phyloP scores from a whole-genome alignment of 2,888 invertebrate species.

The Drosophila nigritarsus region DNA sequence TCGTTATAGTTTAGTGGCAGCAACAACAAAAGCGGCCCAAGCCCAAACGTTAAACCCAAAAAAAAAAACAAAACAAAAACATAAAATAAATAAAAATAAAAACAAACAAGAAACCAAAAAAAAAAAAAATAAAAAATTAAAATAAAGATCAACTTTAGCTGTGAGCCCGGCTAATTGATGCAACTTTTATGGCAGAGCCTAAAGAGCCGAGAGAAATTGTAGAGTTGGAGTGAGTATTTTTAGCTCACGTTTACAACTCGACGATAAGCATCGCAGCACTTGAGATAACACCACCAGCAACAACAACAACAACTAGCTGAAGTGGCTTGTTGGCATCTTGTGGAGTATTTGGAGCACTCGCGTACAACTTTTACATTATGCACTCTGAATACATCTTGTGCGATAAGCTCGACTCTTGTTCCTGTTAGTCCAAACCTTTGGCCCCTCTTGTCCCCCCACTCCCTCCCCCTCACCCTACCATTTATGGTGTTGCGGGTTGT shows the following conservation, averaged over 20 bases:
- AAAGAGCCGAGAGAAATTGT: constrained; percentile 42
- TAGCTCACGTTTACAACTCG: constrained; percentile 74
- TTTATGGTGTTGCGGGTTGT: constrained; percentile 41
- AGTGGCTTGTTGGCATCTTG: constrained; percentile 51
- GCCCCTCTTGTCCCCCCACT: not conserved
- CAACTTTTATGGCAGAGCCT: constrained; percentile 65
- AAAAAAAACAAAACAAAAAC: constrained; percentile 3
- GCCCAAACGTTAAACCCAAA: constrained; percentile 24
- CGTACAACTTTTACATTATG: constrained; percentile 76
- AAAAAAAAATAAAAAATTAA: constrained; percentile 1
- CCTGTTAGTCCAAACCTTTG: constrained; percentile 21
- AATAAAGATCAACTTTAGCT: constrained; percentile 37
- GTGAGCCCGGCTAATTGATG: constrained; percentile 76
- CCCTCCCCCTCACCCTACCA: no score
- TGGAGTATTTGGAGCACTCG: constrained; percentile 74
- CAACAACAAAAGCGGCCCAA: constrained; percentile 68
- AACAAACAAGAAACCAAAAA: constrained; percentile 18
- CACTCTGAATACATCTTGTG: constrained; percentile 77
- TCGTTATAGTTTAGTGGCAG: constrained; percentile 83
- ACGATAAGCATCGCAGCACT: constrained; percentile 76
- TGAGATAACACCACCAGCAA: constrained; percentile 67
- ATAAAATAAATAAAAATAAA: constrained; percentile 14
- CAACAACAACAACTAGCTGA: constrained; percentile 31
- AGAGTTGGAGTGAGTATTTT: constrained; percentile 62
- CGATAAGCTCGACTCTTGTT: constrained; percentile 67